phyloP scores from a whole-genome alignment of 2,113 vertebrate species.

The Perognathus longimembris region DNA sequence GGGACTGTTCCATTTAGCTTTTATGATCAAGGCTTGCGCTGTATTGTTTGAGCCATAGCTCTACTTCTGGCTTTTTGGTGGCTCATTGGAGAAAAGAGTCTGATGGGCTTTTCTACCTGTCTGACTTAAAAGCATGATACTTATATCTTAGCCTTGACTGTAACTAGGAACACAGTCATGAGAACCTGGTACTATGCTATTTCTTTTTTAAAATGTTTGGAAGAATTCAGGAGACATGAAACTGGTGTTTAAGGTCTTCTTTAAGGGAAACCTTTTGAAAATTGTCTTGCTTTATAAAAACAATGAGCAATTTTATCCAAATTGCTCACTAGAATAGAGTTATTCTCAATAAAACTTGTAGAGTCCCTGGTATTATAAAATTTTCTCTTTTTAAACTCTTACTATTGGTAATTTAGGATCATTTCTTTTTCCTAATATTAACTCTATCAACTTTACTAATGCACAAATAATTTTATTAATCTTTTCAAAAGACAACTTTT shows the following conservation, averaged over 20 bases:
- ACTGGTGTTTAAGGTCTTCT: neutral
- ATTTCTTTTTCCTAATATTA: neutral
- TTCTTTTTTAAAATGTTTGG: neutral
- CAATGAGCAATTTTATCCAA: neutral
- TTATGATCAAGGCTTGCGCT: too few species aligned
- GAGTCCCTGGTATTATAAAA: neutral
- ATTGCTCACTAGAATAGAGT: neutral
- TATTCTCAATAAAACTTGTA: neutral
- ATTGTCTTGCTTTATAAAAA: neutral
- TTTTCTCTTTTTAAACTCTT: neutral
- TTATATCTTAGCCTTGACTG: too few species aligned
- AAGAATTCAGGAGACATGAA: neutral
- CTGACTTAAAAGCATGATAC: too few species aligned
- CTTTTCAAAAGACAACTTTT: neutral
- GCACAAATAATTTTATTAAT: neutral
- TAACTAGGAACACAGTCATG: too few species aligned
- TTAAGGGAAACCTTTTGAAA: neutral
- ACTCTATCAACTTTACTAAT: neutral
- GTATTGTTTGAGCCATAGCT: too few species aligned
- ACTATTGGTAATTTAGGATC: neutral
- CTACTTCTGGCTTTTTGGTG: too few species aligned
- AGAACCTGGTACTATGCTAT: neutral
- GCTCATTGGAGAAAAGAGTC: too few species aligned
- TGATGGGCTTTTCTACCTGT: too few species aligned
- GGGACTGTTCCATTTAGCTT: too few species aligned